These are phyloP conservation scores for Gorsachius magnificus DNA, from an alignment of 2,797 vertebrate species.

Conservation along the genomic window DNA sequence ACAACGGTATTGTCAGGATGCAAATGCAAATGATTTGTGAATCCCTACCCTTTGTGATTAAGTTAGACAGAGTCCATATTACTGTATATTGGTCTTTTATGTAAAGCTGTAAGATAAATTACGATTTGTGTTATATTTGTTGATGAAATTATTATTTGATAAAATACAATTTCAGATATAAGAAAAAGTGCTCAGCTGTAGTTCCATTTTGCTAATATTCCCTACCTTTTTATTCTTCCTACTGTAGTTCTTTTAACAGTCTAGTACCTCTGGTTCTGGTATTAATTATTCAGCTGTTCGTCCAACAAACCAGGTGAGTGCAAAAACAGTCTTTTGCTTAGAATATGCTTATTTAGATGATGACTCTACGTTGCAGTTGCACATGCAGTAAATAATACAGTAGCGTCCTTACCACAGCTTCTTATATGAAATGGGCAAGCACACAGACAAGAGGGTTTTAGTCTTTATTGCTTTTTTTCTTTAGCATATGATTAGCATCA, in stretches of 20 bases:
- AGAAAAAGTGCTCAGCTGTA: not conserved
- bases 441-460: not conserved
- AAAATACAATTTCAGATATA: not conserved
- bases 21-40: not conserved
- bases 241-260: not conserved
- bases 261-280: not conserved
- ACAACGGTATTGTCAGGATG: rapidly evolving
- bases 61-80: not conserved
- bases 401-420: not conserved
- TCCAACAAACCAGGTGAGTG: not conserved
- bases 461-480: not conserved
- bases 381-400: not conserved
- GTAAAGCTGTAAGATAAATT: not conserved
- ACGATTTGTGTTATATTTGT: not conserved
- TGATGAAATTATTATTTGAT: not conserved
- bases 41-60: not conserved
- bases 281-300: not conserved
- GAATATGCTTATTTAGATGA: not conserved
- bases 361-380: not conserved
- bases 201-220: not conserved
- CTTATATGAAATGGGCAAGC: not conserved
- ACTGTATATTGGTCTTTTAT: not conserved
- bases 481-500: not conserved
- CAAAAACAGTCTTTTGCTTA: not conserved
- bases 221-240: not conserved